A percentile compares a stretch with the other conserved stretches of the same genome.
phyloP scores from a whole-genome alignment of 2,888 invertebrate genomes.

The Zhuqinia jingwanae region DNA sequence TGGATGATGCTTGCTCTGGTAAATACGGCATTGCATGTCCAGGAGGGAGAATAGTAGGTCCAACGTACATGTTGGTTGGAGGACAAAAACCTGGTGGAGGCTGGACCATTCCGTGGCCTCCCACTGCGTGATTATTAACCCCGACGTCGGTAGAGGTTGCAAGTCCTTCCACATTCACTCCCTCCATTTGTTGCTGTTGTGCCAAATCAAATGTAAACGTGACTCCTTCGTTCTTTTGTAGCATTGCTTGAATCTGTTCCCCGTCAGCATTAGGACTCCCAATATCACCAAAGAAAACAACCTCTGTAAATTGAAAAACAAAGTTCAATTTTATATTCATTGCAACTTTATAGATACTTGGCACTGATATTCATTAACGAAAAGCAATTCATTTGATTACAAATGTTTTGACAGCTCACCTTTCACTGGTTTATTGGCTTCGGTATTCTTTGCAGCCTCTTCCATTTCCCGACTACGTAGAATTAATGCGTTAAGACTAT shows the following conservation, averaged over 20 bases:
- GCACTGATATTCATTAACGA: no score
- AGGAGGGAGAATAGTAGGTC: neutral
- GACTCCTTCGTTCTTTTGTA: slow-evolving; percentile 70
- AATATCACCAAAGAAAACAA: slow-evolving; percentile 70
- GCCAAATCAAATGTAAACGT: slow-evolving; percentile 65
- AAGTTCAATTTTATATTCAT: neutral
- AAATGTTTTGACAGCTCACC: neutral
- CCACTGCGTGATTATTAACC: neutral
- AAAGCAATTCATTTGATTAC: no score
- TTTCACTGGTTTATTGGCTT: slow-evolving; percentile 37
- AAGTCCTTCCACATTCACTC: neutral
- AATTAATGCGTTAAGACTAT: slow-evolving; percentile 18
- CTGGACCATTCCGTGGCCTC: neutral
- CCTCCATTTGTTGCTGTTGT: slow-evolving; percentile 23
- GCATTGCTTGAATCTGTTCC: slow-evolving; percentile 69
- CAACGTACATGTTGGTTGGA: slow-evolving; percentile 47
- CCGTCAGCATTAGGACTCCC: slow-evolving; percentile 64
- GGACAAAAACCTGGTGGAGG: slow-evolving; percentile 68
- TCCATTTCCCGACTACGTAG: slow-evolving; percentile 18
- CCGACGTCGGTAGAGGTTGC: neutral
- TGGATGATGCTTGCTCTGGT: slow-evolving; percentile 32
- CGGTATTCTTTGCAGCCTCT: slow-evolving; percentile 3
- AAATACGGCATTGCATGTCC: slow-evolving; percentile 24
- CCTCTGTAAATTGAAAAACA: slow-evolving; percentile 27
- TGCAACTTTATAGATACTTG: no score